Evolutionary conservation across 1,140 invertebrate genomes (phyloP).

Genomic region (Drosophila takahashii): DNA sequence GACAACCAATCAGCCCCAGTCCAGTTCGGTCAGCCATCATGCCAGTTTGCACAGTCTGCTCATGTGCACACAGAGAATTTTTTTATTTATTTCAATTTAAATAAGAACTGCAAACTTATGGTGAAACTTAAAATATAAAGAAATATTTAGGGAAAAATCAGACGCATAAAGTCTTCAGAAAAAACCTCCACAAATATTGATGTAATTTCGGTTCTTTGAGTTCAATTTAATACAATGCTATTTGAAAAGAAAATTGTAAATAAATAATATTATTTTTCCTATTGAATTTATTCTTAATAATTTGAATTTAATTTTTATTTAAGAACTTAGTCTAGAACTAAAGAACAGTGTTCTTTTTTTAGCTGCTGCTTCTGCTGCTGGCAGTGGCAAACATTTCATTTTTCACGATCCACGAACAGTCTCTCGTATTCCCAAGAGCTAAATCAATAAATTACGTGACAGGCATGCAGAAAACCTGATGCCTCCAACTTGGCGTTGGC

Average conservation of each 20-base stretch:
- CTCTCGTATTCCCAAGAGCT: slow-evolving; percentile 83
- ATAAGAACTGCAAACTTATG: neutral
- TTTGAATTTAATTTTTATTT: neutral
- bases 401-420: slow-evolving; percentile 66
- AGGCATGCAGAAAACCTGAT: slow-evolving; percentile 83
- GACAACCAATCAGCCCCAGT: slow-evolving; percentile 76
- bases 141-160: too few species aligned
- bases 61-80: slow-evolving; percentile 7
- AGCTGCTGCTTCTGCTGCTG: slow-evolving; percentile 50
- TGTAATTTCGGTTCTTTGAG: too few species aligned
- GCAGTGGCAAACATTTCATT: slow-evolving; percentile 81
- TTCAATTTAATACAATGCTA: too few species aligned
- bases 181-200: too few species aligned
- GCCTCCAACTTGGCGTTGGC: slow-evolving; percentile 46
- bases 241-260: too few species aligned
- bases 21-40: slow-evolving; percentile 55
- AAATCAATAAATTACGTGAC: slow-evolving; percentile 85
- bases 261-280: too few species aligned
- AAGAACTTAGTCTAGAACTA: neutral
- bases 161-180: too few species aligned
- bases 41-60: slow-evolving; percentile 43
- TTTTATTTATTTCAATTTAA: neutral
- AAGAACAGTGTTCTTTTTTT: neutral
- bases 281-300: neutral
- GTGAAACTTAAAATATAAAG: too few species aligned